These are phyloP conservation scores for Drosophila nikananu DNA, from an alignment of 1,140 invertebrate genomes.

Conservation along the genomic window DNA sequence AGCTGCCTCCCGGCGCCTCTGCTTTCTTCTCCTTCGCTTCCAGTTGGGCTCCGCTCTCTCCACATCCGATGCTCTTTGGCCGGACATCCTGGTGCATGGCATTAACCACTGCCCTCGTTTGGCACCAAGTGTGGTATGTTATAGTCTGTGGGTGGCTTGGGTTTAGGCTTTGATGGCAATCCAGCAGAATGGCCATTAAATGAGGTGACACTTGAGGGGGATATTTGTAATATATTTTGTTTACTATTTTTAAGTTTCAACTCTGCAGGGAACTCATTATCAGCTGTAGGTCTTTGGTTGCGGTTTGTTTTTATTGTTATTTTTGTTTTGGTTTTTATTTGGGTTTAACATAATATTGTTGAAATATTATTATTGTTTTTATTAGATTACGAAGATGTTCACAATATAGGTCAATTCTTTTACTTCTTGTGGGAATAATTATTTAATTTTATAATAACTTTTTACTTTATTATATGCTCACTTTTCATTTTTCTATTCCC, in stretches of 20 bases:
- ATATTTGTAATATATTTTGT: neutral
- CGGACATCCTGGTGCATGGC: constrained; percentile 80
- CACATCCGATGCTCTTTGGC: constrained; percentile 39
- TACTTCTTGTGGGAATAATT: no score
- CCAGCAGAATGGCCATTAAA: constrained; percentile 54
- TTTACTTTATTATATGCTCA: neutral
- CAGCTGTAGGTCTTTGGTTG: neutral
- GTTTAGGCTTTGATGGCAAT: constrained; percentile 18
- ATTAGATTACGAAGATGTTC: no score
- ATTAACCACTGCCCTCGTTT: constrained; percentile 39
- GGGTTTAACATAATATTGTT: neutral
- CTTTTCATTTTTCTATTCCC: no score
- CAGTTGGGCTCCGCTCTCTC: constrained; percentile 40
- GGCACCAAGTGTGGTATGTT: constrained; percentile 19
- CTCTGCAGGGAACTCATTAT: neutral
- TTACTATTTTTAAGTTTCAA: neutral
- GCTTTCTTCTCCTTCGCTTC: constrained; percentile 51
- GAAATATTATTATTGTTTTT: neutral
- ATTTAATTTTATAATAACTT: neutral
- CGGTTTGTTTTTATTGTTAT: neutral
- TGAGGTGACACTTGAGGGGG: neutral
- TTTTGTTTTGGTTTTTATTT: neutral
- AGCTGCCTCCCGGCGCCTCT: neutral
- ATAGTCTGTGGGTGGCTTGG: constrained; percentile 22
- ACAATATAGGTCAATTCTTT: no score